Evolutionary conservation across 2,797 vertebrate species (phyloP).

Genomic region (Typhlichthys subterraneus): DNA sequence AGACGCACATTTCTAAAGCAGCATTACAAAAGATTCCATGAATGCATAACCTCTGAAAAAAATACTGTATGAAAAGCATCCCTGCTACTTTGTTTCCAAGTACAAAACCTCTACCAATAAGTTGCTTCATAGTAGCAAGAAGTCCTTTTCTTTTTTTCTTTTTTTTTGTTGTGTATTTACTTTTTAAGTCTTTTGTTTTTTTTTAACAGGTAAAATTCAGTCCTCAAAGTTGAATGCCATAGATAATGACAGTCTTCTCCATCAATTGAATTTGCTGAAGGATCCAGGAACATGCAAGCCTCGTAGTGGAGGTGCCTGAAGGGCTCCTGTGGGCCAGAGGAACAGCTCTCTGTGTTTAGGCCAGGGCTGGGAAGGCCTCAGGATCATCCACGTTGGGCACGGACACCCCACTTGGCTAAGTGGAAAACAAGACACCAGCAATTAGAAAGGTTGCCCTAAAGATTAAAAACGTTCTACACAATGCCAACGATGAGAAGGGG

Average conservation of each 20-base stretch:
- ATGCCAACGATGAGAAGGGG: neutral
- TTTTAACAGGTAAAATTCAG: conserved; percentile 98
- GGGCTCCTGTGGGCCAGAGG: conserved; percentile 84
- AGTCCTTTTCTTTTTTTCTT: conserved; percentile 88
- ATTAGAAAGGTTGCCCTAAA: neutral
- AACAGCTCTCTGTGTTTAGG: conserved; percentile 82
- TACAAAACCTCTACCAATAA: conserved; percentile 99
- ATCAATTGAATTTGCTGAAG: conserved; percentile 90
- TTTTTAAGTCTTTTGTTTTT: conserved; percentile 80
- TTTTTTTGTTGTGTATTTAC: conserved; percentile 56
- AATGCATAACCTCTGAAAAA: conserved; percentile 99
- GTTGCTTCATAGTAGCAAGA: conserved; percentile 98
- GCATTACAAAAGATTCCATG: conserved; percentile 98
- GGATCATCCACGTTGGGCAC: conserved; percentile 98
- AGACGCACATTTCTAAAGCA: conserved; percentile 99
- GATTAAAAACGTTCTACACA: no score
- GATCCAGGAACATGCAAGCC: conserved; percentile 99
- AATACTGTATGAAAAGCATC: conserved; percentile 98
- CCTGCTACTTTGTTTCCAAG: conserved; percentile 99
- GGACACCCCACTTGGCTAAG: conserved; percentile 85
- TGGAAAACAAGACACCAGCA: conserved; percentile 37
- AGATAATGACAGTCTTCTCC: conserved; percentile 92
- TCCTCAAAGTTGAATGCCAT: conserved; percentile 97
- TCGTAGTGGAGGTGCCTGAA: conserved; percentile 90
- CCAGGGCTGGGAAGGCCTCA: conserved; percentile 98